phyloP scores from a whole-genome alignment of 2,888 invertebrate genomes.

The Philereme vetulata region DNA sequence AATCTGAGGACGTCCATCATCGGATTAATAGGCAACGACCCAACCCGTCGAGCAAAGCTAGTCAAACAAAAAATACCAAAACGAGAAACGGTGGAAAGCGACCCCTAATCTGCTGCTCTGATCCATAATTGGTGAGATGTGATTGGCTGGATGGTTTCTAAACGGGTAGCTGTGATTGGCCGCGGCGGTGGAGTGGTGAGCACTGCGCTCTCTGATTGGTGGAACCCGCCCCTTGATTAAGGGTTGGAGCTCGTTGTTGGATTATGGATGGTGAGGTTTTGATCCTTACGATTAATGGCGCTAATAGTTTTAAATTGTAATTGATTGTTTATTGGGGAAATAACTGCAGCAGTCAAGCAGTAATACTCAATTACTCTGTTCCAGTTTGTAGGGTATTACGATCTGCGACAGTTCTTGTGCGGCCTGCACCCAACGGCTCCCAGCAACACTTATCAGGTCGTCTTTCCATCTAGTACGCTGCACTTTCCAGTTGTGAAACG shows the following conservation, averaged over 20 bases:
- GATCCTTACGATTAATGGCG: slow-evolving; percentile 13
- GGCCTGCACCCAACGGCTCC: too few species aligned
- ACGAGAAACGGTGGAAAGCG: slow-evolving; percentile 65
- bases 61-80: slow-evolving; percentile 39
- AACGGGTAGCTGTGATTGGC: slow-evolving; percentile 55
- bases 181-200: slow-evolving; percentile 21
- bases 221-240: slow-evolving; percentile 63
- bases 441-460: too few species aligned
- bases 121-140: slow-evolving; percentile 66
- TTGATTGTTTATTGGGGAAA: neutral
- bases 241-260: slow-evolving; percentile 51
- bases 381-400: too few species aligned
- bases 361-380: too few species aligned
- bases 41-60: slow-evolving; percentile 1
- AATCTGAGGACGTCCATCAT: too few species aligned
- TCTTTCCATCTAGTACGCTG: too few species aligned
- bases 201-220: slow-evolving; percentile 47
- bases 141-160: slow-evolving; percentile 65
- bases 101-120: slow-evolving; percentile 76
- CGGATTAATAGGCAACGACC: neutral
- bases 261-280: slow-evolving; percentile 34
- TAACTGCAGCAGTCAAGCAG: too few species aligned
- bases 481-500: too few species aligned
- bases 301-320: slow-evolving; percentile 28
- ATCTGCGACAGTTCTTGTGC: too few species aligned